Conservation (phyloP, 2,888 invertebrate genomes). For the Eurois occulta region DNA sequence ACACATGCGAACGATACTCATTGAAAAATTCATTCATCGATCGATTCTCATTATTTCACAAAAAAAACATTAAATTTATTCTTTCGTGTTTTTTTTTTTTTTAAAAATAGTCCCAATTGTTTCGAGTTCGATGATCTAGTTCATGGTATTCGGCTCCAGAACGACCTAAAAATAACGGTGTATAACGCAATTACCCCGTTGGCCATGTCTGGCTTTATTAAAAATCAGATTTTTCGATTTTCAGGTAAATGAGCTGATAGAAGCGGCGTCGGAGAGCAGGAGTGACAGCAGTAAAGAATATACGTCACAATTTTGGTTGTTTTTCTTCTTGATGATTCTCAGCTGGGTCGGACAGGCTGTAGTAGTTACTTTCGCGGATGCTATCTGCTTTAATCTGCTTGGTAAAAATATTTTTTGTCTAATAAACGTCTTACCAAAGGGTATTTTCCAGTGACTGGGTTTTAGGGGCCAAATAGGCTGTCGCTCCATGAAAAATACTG, state of each 20-base stretch:
- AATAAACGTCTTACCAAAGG: not conserved
- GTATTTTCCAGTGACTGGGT: not conserved
- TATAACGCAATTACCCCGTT: not conserved
- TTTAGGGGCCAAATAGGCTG: not conserved
- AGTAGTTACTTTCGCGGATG: slow-evolving; percentile 96
- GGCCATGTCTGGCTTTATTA: not conserved
- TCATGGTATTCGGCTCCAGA: too few species aligned
- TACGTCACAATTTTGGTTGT: slow-evolving; percentile 93
- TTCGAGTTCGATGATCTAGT: too few species aligned
- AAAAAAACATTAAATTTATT: too few species aligned
- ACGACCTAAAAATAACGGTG: too few species aligned
- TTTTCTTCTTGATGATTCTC: slow-evolving; percentile 93
- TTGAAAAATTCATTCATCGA: too few species aligned
- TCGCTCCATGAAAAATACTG: not conserved
- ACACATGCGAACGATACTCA: too few species aligned
- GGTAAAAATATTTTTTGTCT: slow-evolving; percentile 85
- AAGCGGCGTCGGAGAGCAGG: slow-evolving; percentile 78
- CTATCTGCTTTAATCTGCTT: slow-evolving; percentile 96
- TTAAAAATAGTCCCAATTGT: too few species aligned
- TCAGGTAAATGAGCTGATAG: slow-evolving; percentile 87
- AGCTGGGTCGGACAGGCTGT: slow-evolving; percentile 97
- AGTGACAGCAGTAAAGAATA: slow-evolving; percentile 81
- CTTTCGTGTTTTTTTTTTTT: too few species aligned
- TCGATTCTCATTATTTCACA: too few species aligned
- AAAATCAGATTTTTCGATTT: slow-evolving; percentile 9